Evolutionary conservation across 2,888 invertebrate species (phyloP), one percentile per base, ranked within the genome.

Genomic region (Apotomis turbidana): DNA sequence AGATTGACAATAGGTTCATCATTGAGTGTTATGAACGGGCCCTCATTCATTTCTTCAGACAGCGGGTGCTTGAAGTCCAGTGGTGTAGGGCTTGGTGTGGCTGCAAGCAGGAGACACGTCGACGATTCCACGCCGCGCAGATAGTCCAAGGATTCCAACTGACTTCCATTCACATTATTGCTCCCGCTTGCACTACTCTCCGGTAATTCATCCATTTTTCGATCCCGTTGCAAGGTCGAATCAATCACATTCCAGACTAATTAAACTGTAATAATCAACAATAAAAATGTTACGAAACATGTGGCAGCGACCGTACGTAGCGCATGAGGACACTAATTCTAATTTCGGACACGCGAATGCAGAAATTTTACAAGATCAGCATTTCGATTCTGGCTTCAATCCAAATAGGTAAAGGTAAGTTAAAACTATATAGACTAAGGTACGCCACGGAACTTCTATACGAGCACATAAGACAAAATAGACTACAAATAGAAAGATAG

Each of bases 101-200:
- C 86, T 27, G 94, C 91, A 55, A 96, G 83, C 55, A 96, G 88
- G 58, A 95, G 94, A 81, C 95, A 96, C 78, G 95, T 96, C 64
- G 96, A 96, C 1, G 95, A 95, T 78, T 95, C 94, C 75, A 96
- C 96, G 74, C 95, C 96, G 51, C 89, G 89, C 71, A 93, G 85
- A 80, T 91, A 93, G 77, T 91, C 91, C 79, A 90, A 85, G 71
- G 89, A 83, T 74, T 91, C 91, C 73, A 90, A 79, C 76, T 88
- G 89, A 52, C 83, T 78, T 15, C 81, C 84, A 68, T 79, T 86
- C 76, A 84, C 84, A 74, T 77, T 84, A 61, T 75, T 80, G 77
- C 81, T 85, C 8, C 68, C 72, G 38, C 62, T 63, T 5, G 61
- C 44, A 59, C 63, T 63, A 74, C 80, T 85, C 77, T 90, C 91